A percentile compares a stretch with the other conserved stretches of the same genome.
Conservation (phyloP, 1,140 invertebrate species). For the Heliconius himera region DNA sequence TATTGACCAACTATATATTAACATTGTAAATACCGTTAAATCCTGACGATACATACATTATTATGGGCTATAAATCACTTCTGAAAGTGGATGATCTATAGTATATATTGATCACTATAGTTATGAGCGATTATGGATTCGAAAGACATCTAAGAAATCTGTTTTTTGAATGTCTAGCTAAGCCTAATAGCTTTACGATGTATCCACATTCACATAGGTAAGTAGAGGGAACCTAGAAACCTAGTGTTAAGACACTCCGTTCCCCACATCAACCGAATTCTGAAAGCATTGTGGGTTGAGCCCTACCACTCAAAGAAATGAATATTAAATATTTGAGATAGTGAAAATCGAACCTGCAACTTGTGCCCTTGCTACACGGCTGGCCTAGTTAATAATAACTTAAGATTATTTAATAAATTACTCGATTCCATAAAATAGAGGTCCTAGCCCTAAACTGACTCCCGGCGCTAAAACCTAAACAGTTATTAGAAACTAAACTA, state of each 20-base stretch:
- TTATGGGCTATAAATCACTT: background rate
- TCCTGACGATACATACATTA: background rate
- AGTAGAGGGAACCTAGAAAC: no score
- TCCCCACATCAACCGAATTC: no score
- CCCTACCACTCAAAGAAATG: no score
- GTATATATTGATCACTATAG: background rate
- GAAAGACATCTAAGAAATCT: background rate
- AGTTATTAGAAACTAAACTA: background rate
- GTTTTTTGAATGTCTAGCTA: background rate
- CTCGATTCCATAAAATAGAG: background rate
- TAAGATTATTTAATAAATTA: background rate
- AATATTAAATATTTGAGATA: no score
- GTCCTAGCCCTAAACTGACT: background rate
- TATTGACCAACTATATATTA: background rate
- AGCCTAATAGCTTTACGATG: no score
- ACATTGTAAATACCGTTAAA: constrained; percentile 7
- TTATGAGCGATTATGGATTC: background rate
- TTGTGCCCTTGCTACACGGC: no score
- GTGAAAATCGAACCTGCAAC: no score
- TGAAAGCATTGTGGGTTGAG: no score
- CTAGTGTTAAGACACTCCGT: no score
- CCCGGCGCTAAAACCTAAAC: background rate
- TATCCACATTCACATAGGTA: no score
- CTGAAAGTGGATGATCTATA: background rate
- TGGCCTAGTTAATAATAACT: no score